These are phyloP conservation scores for Pygmarrhopalites habei DNA, from an alignment of 1,140 invertebrate genomes.

Conservation along the genomic window DNA sequence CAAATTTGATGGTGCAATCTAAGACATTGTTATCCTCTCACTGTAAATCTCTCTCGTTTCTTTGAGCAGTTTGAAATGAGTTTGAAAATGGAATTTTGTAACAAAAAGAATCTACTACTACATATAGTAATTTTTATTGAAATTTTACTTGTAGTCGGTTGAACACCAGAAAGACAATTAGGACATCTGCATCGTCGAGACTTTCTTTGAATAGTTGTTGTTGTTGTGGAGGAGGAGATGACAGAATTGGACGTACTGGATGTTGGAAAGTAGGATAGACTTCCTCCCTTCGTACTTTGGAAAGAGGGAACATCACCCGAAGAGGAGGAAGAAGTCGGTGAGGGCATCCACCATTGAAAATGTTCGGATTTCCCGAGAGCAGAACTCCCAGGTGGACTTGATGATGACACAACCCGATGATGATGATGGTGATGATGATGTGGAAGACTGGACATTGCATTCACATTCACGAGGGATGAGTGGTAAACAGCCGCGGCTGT, in stretches of 20 bases:
- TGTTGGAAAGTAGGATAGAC: constrained; percentile 5
- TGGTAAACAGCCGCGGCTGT: constrained; percentile 20
- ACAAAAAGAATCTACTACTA: too few species aligned
- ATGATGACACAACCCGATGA: neutral
- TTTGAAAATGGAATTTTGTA: too few species aligned
- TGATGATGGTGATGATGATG: constrained; percentile 25
- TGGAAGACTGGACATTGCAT: constrained; percentile 15
- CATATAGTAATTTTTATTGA: too few species aligned
- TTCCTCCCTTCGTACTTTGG: too few species aligned
- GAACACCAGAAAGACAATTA: constrained; percentile 36
- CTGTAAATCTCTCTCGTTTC: too few species aligned
- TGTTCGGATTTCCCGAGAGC: constrained; percentile 14
- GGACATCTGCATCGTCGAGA: constrained; percentile 39
- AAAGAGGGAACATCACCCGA: neutral
- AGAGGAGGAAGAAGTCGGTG: constrained; percentile 21
- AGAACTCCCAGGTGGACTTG: constrained; percentile 8
- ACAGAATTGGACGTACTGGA: neutral
- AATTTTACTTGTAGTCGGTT: constrained; percentile 25
- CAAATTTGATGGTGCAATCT: too few species aligned
- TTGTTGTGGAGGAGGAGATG: too few species aligned
- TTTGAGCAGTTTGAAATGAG: too few species aligned
- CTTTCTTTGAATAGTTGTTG: constrained; percentile 29
- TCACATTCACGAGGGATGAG: constrained; percentile 28
- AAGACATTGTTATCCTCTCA: too few species aligned
- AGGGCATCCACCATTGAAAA: constrained; percentile 36